Base-by-base conservation (phyloP, 2,888 invertebrate species). In the Cephus spinipes region DNA sequence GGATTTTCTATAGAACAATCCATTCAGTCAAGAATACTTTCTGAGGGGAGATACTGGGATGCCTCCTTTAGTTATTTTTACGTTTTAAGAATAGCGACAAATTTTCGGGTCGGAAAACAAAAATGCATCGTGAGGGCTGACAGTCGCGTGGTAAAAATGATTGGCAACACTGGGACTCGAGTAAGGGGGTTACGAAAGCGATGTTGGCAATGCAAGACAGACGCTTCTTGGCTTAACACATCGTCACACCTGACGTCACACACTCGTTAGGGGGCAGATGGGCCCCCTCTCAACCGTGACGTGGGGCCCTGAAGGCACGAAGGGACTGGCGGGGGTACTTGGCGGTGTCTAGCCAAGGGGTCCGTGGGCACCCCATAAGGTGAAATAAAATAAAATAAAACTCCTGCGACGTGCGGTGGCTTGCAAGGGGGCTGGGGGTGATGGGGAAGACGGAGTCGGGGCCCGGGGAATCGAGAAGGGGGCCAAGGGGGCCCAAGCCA, bases 191-290 rank as follows among this genome's bases (percentile, higher is more conserved):
- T 55, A 55, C 71, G 71, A 31, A 71, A 71, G 71, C 32, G 31
- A 69, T 55, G 55, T 55, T 55, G 55, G 55, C 55, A 55, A 55
- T 23, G 55, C 79, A 77, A 81, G 82, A 81, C 82, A 82, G 83
- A 86, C 84, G 83, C 83, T 83, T 77, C 86, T 87, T 87, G 77
- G 80, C 80, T 69, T 75, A 81, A 78, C 83, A 81, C 85, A 85
- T 88, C 89, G 91, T 91, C 91, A 91, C 90, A 91, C 91, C 90
- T 91, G 91, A 91, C 91, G 91, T 91, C 90, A 91, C 90, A 87
- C 80, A 88, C 91, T 88, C 89, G 89, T 90, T 89, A 89, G 85
- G 87, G 88, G 89, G 90, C 90, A 90, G 90, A 91, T 90, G 91
- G 89, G 85, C 87, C 90, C 90, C 88, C 91, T 91, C 89, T 90